Base-by-base conservation (phyloP, 53 echinoderm and acorn worm genomes). In the Holothuria scabra region DNA sequence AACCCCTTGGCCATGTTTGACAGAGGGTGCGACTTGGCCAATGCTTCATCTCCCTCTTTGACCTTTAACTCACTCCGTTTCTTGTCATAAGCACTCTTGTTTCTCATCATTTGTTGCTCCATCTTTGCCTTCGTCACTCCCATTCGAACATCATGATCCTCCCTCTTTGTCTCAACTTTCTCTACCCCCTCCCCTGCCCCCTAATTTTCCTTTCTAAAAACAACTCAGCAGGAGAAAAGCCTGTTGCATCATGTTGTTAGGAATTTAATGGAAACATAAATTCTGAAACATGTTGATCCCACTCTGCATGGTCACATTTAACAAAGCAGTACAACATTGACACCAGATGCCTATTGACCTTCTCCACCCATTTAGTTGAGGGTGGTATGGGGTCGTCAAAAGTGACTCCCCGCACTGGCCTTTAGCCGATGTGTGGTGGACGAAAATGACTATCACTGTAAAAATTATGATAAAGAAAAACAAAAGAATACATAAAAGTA, bases 331-430 rank as follows among this genome's bases (percentile, higher is more conserved):
- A 83, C 32, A 88, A 46, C 91, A 91, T 88, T 11, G 74, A 64
- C 63, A 87, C 83, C 7, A 91, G 49, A 14, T 87, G 84, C 46
- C 87, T 76, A 71, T 91, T 91, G 28, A 87, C 87, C 25, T 84
- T 55, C 55, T 91, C 91, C 30, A 91, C 79, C 91, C 84, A 87
- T 22, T 91, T 91, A 16, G 62, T n/a, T 91, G 91, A 18, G 87
- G 91, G 32, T 91, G 87, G 60, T 88, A 91, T 3, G 91, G 87
- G 20, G 87, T 84, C 9, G 61, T 91, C 28, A 91, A 88, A n/a
- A n/a, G n/a, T n/a, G n/a, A n/a, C n/a, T n/a, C n/a, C n/a, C n/a
- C n/a, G n/a, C n/a, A n/a, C n/a, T n/a, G n/a, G n/a, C n/a, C n/a
- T n/a, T n/a, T n/a, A n/a, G n/a, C n/a, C n/a, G n/a, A n/a, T n/a